These are phyloP conservation scores for Conus canariensis DNA, from an alignment of 2,888 invertebrate species.

Conservation along the genomic window DNA sequence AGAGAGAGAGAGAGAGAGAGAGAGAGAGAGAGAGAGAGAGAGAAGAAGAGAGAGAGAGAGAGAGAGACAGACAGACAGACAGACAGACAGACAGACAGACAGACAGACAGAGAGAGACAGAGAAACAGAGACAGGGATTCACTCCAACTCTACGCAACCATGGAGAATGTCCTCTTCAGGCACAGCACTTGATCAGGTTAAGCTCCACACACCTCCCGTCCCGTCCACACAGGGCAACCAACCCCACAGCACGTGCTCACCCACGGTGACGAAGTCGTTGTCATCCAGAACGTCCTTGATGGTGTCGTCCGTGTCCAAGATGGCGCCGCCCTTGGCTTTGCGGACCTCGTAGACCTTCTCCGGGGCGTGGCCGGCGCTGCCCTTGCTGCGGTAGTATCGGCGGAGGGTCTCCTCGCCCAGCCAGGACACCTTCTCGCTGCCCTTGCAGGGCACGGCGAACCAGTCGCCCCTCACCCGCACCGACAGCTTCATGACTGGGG, in stretches of 20 bases:
- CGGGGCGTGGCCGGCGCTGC: constrained; percentile 58
- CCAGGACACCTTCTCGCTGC: constrained; percentile 80
- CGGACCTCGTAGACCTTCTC: constrained; percentile 80
- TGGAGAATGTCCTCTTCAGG: neutral
- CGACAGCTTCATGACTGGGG: constrained; percentile 81
- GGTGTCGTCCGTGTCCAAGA: constrained; percentile 82
- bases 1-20: neutral
- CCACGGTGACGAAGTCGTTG: constrained; percentile 83
- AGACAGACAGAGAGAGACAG: too few relatives aligned
- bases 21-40: too few relatives aligned
- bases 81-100: too few relatives aligned
- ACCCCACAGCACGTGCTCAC: constrained; percentile 74
- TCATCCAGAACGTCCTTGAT: constrained; percentile 82
- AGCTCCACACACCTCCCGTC: too few relatives aligned
- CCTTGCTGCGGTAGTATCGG: constrained; percentile 79
- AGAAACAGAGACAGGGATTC: too few relatives aligned
- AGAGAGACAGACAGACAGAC: too few relatives aligned
- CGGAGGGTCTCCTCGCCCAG: constrained; percentile 81
- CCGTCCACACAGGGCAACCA: neutral
- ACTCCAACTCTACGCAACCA: too few relatives aligned
- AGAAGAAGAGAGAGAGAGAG: too few relatives aligned
- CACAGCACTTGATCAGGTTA: neutral
- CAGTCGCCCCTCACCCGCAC: constrained; percentile 82
- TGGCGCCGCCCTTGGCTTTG: constrained; percentile 82
- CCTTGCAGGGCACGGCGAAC: constrained; percentile 82